Conservation (phyloP, 2,797 vertebrate species). For the Numenius phaeopus region DNA sequence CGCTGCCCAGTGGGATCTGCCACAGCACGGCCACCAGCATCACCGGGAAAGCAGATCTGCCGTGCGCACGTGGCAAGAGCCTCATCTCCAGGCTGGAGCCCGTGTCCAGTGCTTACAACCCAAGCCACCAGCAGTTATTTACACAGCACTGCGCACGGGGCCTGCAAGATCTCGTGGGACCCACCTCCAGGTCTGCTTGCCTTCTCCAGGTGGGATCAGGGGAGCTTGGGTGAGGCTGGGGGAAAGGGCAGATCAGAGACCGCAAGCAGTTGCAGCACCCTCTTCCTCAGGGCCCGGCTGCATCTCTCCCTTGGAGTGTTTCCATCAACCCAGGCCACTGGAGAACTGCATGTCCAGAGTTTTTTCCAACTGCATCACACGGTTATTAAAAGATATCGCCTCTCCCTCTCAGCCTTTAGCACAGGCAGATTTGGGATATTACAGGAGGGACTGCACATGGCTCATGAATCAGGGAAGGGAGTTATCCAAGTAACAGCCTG, state of each 20-base stretch:
- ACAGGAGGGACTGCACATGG: neutral
- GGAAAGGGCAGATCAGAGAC: neutral
- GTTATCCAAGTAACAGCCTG: conserved; percentile 9
- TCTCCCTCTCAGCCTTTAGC: conserved; percentile 5
- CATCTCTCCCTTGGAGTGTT: neutral
- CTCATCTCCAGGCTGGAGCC: neutral
- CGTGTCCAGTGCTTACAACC: neutral
- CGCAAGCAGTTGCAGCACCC: neutral
- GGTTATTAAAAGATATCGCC: conserved; percentile 58
- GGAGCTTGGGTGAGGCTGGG: neutral
- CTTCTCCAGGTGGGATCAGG: neutral
- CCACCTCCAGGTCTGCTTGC: neutral
- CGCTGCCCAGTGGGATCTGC: neutral
- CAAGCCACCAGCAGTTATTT: neutral
- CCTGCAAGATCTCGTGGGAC: neutral
- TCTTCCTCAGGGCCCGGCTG: neutral
- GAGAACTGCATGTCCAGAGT: neutral
- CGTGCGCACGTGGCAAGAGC: accelerated
- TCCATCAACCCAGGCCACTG: neutral
- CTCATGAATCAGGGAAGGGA: conserved; percentile 28
- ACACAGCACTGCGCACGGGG: neutral
- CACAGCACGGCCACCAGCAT: neutral
- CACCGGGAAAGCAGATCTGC: neutral
- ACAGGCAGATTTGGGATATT: neutral
- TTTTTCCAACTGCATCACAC: conserved; percentile 53